Evolutionary conservation across 2,888 invertebrate species (phyloP), one percentile per base, ranked within the genome.

Genomic region (Branchinecta sandiegonensis): DNA sequence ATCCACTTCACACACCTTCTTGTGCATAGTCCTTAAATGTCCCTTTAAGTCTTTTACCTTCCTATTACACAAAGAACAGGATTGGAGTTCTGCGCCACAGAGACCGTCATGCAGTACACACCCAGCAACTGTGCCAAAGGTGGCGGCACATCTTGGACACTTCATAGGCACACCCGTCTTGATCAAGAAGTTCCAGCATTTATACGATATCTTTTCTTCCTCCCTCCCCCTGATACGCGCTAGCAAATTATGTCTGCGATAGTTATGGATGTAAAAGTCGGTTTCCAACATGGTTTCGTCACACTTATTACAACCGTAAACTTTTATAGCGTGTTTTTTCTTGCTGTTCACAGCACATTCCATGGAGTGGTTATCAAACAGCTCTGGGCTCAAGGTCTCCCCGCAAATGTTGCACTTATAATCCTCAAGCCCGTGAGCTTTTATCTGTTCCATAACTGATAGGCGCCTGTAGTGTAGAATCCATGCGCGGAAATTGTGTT

Each of bases 401-500:
- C 6, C 37, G 37, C 37, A 37, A 37, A 37, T 37, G 37, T 37
- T 37, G 37, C 37, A 37, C 6, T 37, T 4, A 37, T 37, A 37
- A 37, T 37, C 37, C 6, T 37, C 4, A 37, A 37, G 37, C 0
- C 37, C 37, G 37, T 37, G 37, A 37, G 37, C 37, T 37, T 37
- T 37, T 37, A 37, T 37, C 6, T 37, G 37, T 37, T 37, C 37
- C 6, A 6, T 3, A 37, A 37, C 37, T 37, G 37, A 37, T 10
- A 9, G 63, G 63, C 63, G 14, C 23, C 23, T 10, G 63, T 17
- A 56, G 10, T 56, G 8, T 56, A 10, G 8, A 17, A 56, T 56
- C 63, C 63, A 56, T 56, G 63, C 63, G 8, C 63, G n/a, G 23
- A n/a, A 56, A 56, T 56, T 56, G 10, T 56, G 63, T 56, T 56